Evolutionary conservation across 2,113 vertebrate species (phyloP).

Genomic region (Capra hircus): DNA sequence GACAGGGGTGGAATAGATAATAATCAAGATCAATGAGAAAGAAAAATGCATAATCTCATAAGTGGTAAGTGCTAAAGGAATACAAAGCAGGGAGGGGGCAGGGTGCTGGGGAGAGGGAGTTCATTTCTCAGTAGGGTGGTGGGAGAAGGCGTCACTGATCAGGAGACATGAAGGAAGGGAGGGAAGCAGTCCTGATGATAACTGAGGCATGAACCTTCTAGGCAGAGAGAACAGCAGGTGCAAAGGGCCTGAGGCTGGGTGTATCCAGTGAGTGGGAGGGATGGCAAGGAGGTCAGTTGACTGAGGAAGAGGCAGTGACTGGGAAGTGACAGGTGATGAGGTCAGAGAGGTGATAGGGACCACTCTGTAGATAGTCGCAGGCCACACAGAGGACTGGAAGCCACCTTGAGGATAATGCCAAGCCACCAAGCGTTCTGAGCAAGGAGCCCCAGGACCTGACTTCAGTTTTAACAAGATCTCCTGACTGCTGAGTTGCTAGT

Average conservation of each 20-base stretch:
- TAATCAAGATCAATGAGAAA: not conserved
- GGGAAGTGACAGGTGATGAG: not conserved
- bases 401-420: not conserved
- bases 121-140: not conserved
- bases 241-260: not conserved
- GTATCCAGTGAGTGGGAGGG: not conserved
- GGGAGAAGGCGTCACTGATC: not conserved
- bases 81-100: not conserved
- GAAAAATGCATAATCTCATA: not conserved
- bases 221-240: not conserved
- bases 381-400: not conserved
- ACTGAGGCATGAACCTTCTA: not conserved
- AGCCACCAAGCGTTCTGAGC: not conserved
- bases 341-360: not conserved
- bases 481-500: not conserved
- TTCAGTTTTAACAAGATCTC: not conserved
- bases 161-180: not conserved
- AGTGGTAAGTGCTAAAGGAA: not conserved
- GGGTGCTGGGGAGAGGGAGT: not conserved
- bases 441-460: not conserved
- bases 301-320: no score
- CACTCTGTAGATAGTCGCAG: not conserved
- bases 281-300: not conserved
- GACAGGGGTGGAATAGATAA: not conserved
- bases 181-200: not conserved